Conservation (phyloP, 2,888 invertebrate species). For the Eilema griseolum region DNA sequence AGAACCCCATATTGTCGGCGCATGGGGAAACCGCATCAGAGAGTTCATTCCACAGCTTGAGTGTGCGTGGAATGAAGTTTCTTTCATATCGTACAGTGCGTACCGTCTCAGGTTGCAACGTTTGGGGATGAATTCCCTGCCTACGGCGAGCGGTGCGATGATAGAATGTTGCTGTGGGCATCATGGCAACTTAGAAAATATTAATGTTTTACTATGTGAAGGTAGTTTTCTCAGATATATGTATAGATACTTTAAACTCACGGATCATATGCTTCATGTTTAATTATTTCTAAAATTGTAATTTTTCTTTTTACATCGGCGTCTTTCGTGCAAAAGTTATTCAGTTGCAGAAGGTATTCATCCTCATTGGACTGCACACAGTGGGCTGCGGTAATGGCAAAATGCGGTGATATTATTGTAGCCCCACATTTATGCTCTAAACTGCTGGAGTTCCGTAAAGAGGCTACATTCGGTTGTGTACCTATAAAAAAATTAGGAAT, state of each 20-base stretch:
- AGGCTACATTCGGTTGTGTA: conserved; percentile 66
- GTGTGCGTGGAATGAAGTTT: too few relatives aligned
- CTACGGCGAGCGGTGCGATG: too few relatives aligned
- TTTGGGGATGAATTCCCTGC: too few relatives aligned
- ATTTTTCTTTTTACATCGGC: conserved; percentile 50
- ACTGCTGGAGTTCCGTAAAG: conserved; percentile 66
- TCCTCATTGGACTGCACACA: conserved; percentile 61
- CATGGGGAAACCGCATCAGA: too few relatives aligned
- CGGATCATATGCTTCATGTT: conserved; percentile 69
- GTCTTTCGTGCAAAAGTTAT: conserved; percentile 65
- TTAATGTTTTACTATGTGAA: too few relatives aligned
- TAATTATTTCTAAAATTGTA: conserved; percentile 63
- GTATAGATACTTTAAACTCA: conserved; percentile 59
- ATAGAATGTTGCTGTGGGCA: too few relatives aligned
- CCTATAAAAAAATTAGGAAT: conserved; percentile 53
- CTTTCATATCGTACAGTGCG: too few relatives aligned
- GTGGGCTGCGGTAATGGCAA: conserved; percentile 79
- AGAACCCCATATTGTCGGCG: too few relatives aligned
- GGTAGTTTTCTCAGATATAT: neutral
- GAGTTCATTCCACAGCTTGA: too few relatives aligned
- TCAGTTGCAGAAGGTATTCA: conserved; percentile 66
- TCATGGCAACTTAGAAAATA: too few relatives aligned
- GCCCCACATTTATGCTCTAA: conserved; percentile 74
- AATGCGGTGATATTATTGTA: conserved; percentile 62
- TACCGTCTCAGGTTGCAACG: too few relatives aligned